These are phyloP conservation scores for Phyllotreta cruciferae DNA, from an alignment of 2,888 invertebrate species.

Conservation along the genomic window DNA sequence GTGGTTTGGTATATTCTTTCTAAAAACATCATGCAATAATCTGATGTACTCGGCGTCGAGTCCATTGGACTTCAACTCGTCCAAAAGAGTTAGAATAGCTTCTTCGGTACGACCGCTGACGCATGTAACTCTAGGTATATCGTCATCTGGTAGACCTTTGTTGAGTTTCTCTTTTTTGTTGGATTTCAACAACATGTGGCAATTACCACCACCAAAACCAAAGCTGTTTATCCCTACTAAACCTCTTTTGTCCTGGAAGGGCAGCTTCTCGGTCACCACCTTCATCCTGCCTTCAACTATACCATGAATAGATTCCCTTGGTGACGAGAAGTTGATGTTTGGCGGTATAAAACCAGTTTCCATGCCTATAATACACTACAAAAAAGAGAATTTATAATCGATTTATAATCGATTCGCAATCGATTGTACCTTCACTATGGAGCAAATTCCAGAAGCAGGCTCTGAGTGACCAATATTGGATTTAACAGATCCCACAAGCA, in stretches of 20 bases:
- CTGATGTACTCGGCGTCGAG: conserved; percentile 49
- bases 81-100: conserved; percentile 70
- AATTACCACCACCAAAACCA: conserved; percentile 92
- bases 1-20: conserved; percentile 65
- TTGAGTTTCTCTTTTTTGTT: conserved; percentile 69
- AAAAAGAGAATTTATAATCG: conserved; percentile 12
- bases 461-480: conserved; percentile 95
- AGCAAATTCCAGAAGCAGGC: conserved; percentile 83
- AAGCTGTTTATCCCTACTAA: conserved; percentile 87
- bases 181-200: conserved; percentile 72
- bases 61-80: conserved; percentile 66
- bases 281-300: conserved; percentile 68
- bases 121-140: conserved; percentile 75
- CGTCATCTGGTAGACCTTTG: conserved; percentile 67
- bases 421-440: conserved; percentile 72
- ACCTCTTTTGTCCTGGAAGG: conserved; percentile 70
- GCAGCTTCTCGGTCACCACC: conserved; percentile 77
- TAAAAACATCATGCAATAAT: conserved; percentile 51
- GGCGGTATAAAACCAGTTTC: conserved; percentile 82
- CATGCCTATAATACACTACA: conserved; percentile 66
- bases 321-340: conserved; percentile 75
- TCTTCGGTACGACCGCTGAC: conserved; percentile 83
- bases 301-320: conserved; percentile 64
- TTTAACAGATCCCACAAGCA: conserved; percentile 89
- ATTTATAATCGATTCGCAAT: no score